Base-by-base conservation (phyloP, 35 echinoderm and acorn worm genomes). In the Ophioderma brevispina region DNA sequence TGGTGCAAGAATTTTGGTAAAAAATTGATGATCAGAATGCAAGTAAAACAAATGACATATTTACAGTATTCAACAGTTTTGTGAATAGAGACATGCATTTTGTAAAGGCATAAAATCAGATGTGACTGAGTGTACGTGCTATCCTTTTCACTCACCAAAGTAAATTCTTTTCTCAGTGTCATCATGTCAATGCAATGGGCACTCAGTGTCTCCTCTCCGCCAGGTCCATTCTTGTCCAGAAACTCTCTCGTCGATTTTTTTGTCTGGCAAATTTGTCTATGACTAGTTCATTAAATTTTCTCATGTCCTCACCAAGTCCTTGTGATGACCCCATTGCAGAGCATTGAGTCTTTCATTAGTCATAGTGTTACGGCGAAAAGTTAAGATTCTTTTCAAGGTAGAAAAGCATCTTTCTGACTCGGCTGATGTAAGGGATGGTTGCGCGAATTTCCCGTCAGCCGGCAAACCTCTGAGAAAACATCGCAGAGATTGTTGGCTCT, bases 371-470 rank as follows among this genome's bases (percentile, higher is more conserved):
- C 59, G 10, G 3, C 10, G 28, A 30, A 70, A 70, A 13, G 59
- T 70, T 70, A 15, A 15, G 28, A 70, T 70, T 25, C 59, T 18
- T 6, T 25, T 25, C 28, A 70, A 70, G 2, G 59, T 70, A 25
- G 59, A 70, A 70, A 70, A 70, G n/a, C 59, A 70, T 70, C 59
- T 6, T 70, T 70, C 59, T 25, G 59, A 70, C n/a, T 70, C 59
- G n/a, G 59, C 28, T 2, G 59, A 70, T 3, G 23, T 25, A 30
- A 70, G 59, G 2, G 59, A 25, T 6, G 59, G 10, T 25, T 70
- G 15, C 1, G 17, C 10, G 15, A 25, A 15, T 15, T 70, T 70
- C n/a, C 59, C 59, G n/a, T 3, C 28, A 70, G 59, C 4, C n/a
- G 59, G 59, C 15, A 70, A 70, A 30, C 28, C n/a, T 70, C 59